A percentile compares a stretch with the other conserved stretches of the same genome.
phyloP scores from a whole-genome alignment of 2,888 invertebrate species.

The Melieria picta region DNA sequence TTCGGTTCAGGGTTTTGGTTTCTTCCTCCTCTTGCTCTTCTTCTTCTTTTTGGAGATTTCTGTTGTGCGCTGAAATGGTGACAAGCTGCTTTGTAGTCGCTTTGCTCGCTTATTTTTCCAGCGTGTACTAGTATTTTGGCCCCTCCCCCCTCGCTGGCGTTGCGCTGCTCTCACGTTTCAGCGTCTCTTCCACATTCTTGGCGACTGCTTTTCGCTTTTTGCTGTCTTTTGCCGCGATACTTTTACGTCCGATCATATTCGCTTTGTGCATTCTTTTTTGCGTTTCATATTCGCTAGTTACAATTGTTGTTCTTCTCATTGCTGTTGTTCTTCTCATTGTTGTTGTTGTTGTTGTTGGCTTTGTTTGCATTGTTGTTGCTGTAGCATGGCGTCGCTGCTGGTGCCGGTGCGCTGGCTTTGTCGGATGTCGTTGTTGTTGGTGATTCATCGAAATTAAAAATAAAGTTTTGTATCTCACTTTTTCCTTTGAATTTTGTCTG shows the following conservation, averaged over 20 bases:
- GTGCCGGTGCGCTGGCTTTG: conserved; percentile 1
- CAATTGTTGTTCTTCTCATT: background rate
- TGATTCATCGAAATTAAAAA: conserved; percentile 37
- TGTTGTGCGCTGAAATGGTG: background rate
- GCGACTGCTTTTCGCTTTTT: background rate
- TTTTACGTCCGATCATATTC: conserved; percentile 20
- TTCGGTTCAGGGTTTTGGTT: too few species aligned
- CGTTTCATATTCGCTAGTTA: conserved; percentile 14
- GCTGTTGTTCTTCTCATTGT: conserved; percentile 3
- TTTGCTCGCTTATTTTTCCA: too few species aligned
- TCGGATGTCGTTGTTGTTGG: conserved; percentile 5
- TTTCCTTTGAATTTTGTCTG: conserved; percentile 22
- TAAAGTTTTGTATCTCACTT: conserved; percentile 21
- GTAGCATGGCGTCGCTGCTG: conserved; percentile 8
- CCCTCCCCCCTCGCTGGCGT: too few species aligned
- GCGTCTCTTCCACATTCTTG: too few species aligned
- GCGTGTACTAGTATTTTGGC: too few species aligned
- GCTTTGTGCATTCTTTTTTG: conserved; percentile 17
- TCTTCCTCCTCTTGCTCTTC: background rate
- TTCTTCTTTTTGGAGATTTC: background rate
- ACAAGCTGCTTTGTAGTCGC: background rate
- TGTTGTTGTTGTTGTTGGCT: conserved; percentile 9
- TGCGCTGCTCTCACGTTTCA: too few species aligned
- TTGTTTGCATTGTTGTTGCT: conserved; percentile 8
- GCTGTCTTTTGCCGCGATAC: conserved; percentile 13